phyloP scores from a whole-genome alignment of 2,888 invertebrate genomes.

The Cataglyphis rosenhaueri region DNA sequence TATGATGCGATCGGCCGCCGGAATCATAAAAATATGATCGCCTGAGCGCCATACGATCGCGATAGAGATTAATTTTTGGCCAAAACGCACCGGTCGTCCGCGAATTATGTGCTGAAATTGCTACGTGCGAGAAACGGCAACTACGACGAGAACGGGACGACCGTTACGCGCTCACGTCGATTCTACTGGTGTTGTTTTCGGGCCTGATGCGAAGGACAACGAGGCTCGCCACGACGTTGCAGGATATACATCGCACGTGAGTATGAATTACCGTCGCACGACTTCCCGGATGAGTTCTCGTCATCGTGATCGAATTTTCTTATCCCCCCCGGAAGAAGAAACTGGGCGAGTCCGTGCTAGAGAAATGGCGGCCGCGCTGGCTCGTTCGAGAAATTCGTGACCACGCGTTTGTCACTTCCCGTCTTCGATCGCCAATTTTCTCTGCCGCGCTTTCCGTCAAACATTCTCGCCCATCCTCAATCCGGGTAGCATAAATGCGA shows the following conservation, averaged over 20 bases:
- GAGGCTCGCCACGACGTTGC: conserved; percentile 74
- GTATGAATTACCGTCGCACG: conserved; percentile 61
- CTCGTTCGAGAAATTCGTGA: conserved; percentile 67
- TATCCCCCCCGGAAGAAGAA: conserved; percentile 9
- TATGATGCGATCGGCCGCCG: conserved; percentile 87
- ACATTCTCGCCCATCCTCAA: not conserved
- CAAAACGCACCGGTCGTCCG: conserved; percentile 53
- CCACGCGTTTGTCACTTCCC: not conserved
- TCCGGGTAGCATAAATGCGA: not conserved
- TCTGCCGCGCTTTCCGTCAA: not conserved
- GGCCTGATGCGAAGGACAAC: conserved; percentile 77
- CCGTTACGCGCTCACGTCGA: conserved; percentile 67
- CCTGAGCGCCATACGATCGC: conserved; percentile 73
- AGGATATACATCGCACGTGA: conserved; percentile 79
- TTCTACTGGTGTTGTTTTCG: conserved; percentile 71
- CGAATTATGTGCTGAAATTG: conserved; percentile 73
- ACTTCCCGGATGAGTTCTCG: not conserved
- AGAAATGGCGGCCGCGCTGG: conserved; percentile 76
- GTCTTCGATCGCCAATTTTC: not conserved
- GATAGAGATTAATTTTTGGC: conserved; percentile 68
- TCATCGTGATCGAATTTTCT: not conserved
- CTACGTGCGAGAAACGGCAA: conserved; percentile 51
- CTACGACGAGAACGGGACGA: conserved; percentile 63
- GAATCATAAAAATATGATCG: conserved; percentile 88
- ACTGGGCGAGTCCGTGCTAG: conserved; percentile 78